Evolutionary conservation across 1,140 invertebrate species (phyloP), one percentile per base, ranked within the genome.

Genomic region (Trichogramma pretiosum): DNA sequence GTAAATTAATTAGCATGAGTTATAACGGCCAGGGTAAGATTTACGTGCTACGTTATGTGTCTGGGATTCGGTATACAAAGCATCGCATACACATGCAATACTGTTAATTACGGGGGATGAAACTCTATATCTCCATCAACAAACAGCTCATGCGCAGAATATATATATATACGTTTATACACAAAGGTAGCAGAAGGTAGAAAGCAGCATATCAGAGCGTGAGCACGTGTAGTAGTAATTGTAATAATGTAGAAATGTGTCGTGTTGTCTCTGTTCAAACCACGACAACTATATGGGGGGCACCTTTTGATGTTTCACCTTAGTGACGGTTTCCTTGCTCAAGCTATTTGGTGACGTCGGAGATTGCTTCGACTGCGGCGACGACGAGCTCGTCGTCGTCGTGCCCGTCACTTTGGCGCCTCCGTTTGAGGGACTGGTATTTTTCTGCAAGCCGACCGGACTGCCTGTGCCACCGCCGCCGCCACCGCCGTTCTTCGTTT

Each of bases 231-330:
- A 37, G 37, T n/a, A n/a, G n/a, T n/a, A n/a, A n/a, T n/a, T 32
- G 28, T 39, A 33, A 11, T 22, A 50, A 38, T 50, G n/a, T n/a
- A 36, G 34, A 26, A 16, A 22, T 32, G 43, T 30, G 36, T 26
- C 19, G 39, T 44, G n/a, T n/a, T n/a, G n/a, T n/a, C n/a, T n/a
- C n/a, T n/a, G n/a, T n/a, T n/a, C n/a, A n/a, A n/a, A n/a, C n/a
- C n/a, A n/a, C n/a, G n/a, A n/a, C n/a, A n/a, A n/a, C n/a, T n/a
- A n/a, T n/a, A n/a, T n/a, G n/a, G 59, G 59, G 69, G 65, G 75
- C 75, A 78, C 75, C 75, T 78, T 78, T 76, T n/a, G n/a, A n/a
- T n/a, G n/a, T n/a, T 77, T 78, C 61, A 73, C 67, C 72, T 77
- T 77, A 65, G 67, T 66, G 62, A 68, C 68, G 56, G 74, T 73